A percentile compares a stretch with the other conserved stretches of the same genome.
Conservation (phyloP, 2,113 vertebrate species). For the Nanger granti region DNA sequence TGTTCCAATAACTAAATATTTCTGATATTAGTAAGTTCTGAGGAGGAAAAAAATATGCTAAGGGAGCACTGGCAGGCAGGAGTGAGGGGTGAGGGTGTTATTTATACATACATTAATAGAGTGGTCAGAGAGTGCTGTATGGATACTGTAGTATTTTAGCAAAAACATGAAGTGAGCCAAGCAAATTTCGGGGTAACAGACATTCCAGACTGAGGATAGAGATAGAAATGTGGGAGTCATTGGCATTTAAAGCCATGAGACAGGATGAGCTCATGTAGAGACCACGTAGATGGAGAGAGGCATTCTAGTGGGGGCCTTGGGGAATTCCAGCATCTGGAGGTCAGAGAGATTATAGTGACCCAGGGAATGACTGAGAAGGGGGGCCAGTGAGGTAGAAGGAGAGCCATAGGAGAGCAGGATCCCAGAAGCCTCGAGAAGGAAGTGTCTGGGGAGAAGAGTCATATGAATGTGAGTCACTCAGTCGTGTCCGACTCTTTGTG, state of each 20-base stretch:
- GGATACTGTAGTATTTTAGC: neutral
- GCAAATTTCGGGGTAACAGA: neutral
- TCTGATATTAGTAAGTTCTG: neutral
- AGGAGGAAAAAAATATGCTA: neutral
- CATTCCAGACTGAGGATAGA: neutral
- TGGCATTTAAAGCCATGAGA: neutral
- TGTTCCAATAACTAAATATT: neutral
- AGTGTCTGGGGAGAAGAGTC: neutral
- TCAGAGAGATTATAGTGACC: neutral
- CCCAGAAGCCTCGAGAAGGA: neutral
- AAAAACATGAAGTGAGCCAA: neutral
- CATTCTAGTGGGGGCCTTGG: neutral
- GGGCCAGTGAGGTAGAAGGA: neutral
- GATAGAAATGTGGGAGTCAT: neutral
- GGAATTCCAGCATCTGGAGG: neutral
- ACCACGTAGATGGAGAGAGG: neutral
- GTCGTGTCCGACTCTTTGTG: too few species aligned
- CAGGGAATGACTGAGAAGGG: neutral
- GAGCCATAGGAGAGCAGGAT: neutral
- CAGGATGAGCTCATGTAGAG: neutral
- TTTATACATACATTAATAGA: neutral
- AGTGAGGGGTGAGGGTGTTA: accelerated
- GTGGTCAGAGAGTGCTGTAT: neutral
- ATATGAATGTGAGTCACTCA: too few species aligned
- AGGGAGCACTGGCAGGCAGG: neutral